Conservation (phyloP, 2,113 vertebrate genomes). For the Halichoerus grypus region DNA sequence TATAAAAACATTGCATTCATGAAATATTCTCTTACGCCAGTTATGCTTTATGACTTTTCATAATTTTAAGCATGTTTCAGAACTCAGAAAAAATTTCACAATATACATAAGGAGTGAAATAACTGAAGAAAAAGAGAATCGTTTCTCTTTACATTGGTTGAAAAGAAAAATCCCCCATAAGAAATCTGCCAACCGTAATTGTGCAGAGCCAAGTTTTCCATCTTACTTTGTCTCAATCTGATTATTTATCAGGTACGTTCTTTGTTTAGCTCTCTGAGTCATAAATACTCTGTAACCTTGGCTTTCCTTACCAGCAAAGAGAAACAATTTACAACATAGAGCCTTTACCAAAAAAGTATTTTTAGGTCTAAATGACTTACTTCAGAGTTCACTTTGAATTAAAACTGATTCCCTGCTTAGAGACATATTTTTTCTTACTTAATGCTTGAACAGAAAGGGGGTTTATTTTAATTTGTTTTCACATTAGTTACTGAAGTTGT, state of each 20-base stretch:
- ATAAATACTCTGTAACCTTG: conserved; percentile 33
- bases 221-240: background rate
- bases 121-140: background rate
- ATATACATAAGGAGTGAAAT: background rate
- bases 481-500: background rate
- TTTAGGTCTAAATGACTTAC: background rate
- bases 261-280: background rate
- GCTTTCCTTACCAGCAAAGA: conserved; percentile 38
- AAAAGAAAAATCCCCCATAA: background rate
- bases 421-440: background rate
- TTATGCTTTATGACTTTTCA: conserved; percentile 13
- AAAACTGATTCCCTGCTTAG: conserved; percentile 32
- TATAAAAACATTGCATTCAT: background rate
- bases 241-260: background rate
- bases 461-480: conserved; percentile 20
- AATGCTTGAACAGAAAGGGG: background rate
- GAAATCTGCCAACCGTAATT: background rate
- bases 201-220: background rate
- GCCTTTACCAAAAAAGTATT: conserved; percentile 31
- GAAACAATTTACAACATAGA: background rate
- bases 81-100: background rate
- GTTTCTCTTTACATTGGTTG: background rate
- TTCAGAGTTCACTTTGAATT: conserved; percentile 47
- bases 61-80: conserved; percentile 34
- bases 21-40: background rate